These are phyloP conservation scores for Leguminivora glycinivorella DNA, from an alignment of 1,140 invertebrate genomes.

Conservation along the genomic window DNA sequence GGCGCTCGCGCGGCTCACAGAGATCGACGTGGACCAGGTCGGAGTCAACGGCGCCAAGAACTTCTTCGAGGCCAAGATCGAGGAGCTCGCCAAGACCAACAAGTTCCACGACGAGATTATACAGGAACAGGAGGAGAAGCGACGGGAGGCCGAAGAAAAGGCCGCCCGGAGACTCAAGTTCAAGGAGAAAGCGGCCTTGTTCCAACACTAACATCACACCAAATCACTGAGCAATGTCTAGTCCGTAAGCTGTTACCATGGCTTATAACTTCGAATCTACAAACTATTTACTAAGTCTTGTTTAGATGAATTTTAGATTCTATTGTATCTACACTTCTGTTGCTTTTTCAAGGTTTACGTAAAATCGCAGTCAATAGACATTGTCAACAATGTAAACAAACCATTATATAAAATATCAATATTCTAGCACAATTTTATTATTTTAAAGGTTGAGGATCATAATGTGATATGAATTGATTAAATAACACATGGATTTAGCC, in stretches of 20 bases:
- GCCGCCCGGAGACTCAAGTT: constrained; percentile 87
- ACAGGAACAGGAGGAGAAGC: constrained; percentile 91
- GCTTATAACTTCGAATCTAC: constrained; percentile 46
- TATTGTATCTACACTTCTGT: constrained; percentile 19
- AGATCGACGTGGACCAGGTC: constrained; percentile 93
- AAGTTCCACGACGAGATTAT: constrained; percentile 94
- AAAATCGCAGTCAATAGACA: too few species aligned
- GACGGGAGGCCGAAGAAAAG: constrained; percentile 88
- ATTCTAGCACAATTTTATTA: too few species aligned
- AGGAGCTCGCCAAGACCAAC: constrained; percentile 87
- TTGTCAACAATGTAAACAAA: too few species aligned
- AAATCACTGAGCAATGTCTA: constrained; percentile 56
- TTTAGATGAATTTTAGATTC: constrained; percentile 21
- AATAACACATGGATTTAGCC: too few species aligned
- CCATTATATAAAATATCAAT: too few species aligned
- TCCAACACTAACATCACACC: constrained; percentile 76
- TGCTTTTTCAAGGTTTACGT: constrained; percentile 18
- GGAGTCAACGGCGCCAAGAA: constrained; percentile 93
- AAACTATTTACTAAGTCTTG: constrained; percentile 22
- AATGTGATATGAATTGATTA: too few species aligned
- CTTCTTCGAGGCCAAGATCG: constrained; percentile 96
- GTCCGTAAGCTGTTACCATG: constrained; percentile 76
- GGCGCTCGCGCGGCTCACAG: constrained; percentile 89
- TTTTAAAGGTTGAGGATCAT: too few species aligned
- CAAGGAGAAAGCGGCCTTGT: constrained; percentile 90